Evolutionary conservation across 2,888 invertebrate genomes (phyloP), one percentile per base, ranked within the genome.

Genomic region (Fabriciana adippe): DNA sequence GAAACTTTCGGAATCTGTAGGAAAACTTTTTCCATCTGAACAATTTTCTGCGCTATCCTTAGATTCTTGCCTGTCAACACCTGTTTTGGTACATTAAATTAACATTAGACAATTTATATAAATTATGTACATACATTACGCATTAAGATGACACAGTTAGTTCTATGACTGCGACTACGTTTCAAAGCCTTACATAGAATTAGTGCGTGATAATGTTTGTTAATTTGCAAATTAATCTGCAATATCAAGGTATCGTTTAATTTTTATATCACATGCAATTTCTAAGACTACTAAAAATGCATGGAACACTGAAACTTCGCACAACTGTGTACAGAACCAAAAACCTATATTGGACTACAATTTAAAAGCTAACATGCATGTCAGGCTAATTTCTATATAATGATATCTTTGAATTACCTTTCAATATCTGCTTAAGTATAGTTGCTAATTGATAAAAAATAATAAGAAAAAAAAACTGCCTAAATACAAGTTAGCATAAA

Each of bases 81-180:
- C 92, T 92, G 92, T 87, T 80, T 86, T 80, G 83, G 82, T 85
- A 90, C 84, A 89, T 81, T 74, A 87, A 87, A 87, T 80, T 74
- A 71, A 78, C 73, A 90, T 90, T 90, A 89, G 86, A 88, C 76
- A 84, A 79, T 67, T 77, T 76, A 71, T 75, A 79, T 80, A 75
- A 76, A 81, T 79, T 74, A 79, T 81, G 73, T 81, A 81, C 76
- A 83, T 81, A 81, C 76, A 83, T 74, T 73, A 73, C 74, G 74
- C 76, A 77, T 64, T 67, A 45, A 68, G 51, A 70, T 72, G 71
- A 64, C 66, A 70, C 65, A 74, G 79, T 78, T 78, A 79, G 77
- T 78, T 75, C 71, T 72, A 75, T 71, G 75, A 67, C 57, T 70
- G 72, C 71, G 70, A 73, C 75, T 75, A 74, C 73, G 69, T 70